Conservation (phyloP, 2,888 invertebrate species). For the Oscheius sp. region DNA sequence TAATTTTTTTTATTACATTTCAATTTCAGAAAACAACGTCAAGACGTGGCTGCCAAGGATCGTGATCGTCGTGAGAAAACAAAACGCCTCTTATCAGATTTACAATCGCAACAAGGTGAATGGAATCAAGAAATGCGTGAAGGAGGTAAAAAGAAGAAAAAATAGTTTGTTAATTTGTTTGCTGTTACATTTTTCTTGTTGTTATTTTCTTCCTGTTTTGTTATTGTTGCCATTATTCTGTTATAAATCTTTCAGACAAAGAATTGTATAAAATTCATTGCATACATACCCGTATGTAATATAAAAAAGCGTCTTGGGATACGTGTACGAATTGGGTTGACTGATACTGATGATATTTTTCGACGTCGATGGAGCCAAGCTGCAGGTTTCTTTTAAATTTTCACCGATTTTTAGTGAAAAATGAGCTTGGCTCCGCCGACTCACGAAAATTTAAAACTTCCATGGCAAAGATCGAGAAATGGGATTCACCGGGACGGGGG, state of each 20-base stretch:
- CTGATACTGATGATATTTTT: no score
- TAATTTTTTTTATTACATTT: no score
- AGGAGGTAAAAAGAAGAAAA: slow-evolving; percentile 60
- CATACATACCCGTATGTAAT: slow-evolving; percentile 28
- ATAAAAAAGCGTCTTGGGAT: slow-evolving; percentile 24
- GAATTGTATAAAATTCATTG: slow-evolving; percentile 19
- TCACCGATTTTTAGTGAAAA: slow-evolving; percentile 6
- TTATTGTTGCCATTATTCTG: no score
- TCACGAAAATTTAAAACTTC: slow-evolving; percentile 19
- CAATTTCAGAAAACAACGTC: slow-evolving; percentile 78
- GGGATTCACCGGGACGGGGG: slow-evolving; percentile 28
- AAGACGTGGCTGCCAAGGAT: slow-evolving; percentile 46
- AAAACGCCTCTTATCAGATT: slow-evolving; percentile 62
- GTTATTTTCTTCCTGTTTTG: neutral
- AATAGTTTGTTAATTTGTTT: slow-evolving; percentile 33
- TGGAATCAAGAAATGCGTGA: slow-evolving; percentile 59
- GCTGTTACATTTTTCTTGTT: slow-evolving; percentile 13
- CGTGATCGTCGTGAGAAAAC: slow-evolving; percentile 45
- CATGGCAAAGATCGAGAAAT: slow-evolving; percentile 29
- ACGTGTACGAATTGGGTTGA: neutral
- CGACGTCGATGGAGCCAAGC: no score
- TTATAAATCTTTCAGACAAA: no score
- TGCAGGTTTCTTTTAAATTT: neutral
- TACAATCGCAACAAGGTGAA: slow-evolving; percentile 66
- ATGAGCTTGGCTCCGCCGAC: neutral